Evolutionary conservation across 2,797 vertebrate species (phyloP).

Genomic region (Coregonus suidteri): DNA sequence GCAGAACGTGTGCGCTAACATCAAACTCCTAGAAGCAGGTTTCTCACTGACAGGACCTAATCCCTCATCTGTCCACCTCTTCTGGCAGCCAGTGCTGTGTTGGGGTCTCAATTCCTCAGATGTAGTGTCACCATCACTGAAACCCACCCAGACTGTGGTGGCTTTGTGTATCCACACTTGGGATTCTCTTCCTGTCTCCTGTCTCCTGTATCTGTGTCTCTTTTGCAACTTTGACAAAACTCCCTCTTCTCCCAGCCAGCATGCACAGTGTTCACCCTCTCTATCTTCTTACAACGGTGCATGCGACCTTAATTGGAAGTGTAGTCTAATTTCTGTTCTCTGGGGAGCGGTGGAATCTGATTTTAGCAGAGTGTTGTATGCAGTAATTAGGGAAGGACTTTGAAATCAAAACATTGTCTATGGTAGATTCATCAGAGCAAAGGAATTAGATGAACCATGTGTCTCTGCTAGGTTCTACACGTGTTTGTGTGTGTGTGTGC

Average conservation of each 20-base stretch:
- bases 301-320: conserved; percentile 62
- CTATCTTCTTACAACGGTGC: conserved; percentile 28
- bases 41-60: conserved; percentile 33
- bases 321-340: conserved; percentile 53
- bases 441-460: conserved; percentile 52
- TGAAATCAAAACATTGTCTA: conserved; percentile 53
- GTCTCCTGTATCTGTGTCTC: conserved; percentile 38
- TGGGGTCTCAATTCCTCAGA: conserved; percentile 42
- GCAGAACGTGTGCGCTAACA: conserved; percentile 43
- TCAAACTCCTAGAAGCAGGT: conserved; percentile 26
- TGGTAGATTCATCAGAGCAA: conserved; percentile 46
- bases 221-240: conserved; percentile 62
- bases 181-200: conserved; percentile 22
- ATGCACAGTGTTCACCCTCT: conserved; percentile 37
- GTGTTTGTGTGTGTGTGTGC: background rate
- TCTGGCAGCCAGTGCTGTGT: conserved; percentile 50
- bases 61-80: conserved; percentile 47
- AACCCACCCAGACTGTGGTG: conserved; percentile 3
- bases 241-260: conserved; percentile 34
- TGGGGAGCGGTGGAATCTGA: conserved; percentile 36
- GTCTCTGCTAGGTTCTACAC: conserved; percentile 3
- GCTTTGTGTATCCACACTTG: conserved; percentile 28
- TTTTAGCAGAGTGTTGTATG: conserved; percentile 39
- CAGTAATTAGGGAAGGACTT: conserved; percentile 53
- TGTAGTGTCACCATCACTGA: conserved; percentile 36